phyloP scores from a whole-genome alignment of 2,113 vertebrate genomes.

The Eubucco bourcierii region DNA sequence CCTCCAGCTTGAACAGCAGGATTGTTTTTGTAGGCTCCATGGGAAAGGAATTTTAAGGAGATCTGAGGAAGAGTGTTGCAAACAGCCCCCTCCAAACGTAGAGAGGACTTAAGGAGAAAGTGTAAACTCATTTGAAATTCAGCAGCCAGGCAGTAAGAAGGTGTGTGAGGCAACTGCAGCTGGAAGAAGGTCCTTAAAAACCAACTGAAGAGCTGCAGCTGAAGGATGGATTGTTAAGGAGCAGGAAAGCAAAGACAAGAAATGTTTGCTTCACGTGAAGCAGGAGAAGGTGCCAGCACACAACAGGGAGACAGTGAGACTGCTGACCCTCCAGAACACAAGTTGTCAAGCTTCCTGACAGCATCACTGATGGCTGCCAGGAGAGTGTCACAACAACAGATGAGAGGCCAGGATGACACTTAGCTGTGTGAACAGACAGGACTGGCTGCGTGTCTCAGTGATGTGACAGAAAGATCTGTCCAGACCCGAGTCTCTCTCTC shows the following conservation, averaged over 20 bases:
- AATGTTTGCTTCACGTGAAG: not conserved
- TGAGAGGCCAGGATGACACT: not conserved
- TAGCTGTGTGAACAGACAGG: not conserved
- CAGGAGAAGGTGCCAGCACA: not conserved
- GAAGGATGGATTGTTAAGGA: not conserved
- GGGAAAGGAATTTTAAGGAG: constrained; percentile 22
- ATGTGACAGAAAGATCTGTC: not conserved
- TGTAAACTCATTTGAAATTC: not conserved
- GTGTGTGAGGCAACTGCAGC: not conserved
- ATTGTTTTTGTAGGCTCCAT: not conserved
- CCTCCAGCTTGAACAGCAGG: not conserved
- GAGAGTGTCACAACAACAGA: constrained; percentile 17
- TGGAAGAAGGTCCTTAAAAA: not conserved
- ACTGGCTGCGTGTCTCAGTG: not conserved
- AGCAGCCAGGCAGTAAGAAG: not conserved
- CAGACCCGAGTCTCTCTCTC: not conserved
- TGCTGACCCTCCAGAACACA: not conserved
- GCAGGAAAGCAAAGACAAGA: not conserved
- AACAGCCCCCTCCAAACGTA: not conserved
- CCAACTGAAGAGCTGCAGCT: not conserved
- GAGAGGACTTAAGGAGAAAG: constrained; percentile 4
- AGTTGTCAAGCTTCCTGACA: not conserved
- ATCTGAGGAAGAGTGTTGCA: not conserved
- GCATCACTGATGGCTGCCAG: not conserved
- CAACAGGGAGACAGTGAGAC: not conserved